Percentiles rank a stretch among this genome's conserved stretches.
These are phyloP conservation scores for Gymnoscelis rufifasciata DNA, from an alignment of 2,888 invertebrate genomes.

Conservation along the genomic window DNA sequence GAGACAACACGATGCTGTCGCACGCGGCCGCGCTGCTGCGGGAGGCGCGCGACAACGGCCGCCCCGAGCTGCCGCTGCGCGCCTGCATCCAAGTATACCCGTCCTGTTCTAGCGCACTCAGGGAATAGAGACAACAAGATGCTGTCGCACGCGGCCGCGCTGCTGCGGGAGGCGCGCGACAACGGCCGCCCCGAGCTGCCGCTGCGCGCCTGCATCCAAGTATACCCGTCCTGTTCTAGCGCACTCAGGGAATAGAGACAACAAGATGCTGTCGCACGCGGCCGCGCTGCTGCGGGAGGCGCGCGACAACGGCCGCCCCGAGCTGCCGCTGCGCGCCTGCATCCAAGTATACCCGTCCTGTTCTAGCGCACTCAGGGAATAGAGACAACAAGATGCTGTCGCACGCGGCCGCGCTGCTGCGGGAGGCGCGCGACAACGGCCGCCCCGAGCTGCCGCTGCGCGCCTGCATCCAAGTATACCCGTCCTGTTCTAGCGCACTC, in stretches of 20 bases:
- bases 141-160: constrained; percentile 67
- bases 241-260: too few relatives aligned
- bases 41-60: constrained; percentile 56
- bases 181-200: constrained; percentile 60
- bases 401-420: too few relatives aligned
- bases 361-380: too few relatives aligned
- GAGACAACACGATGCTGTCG: constrained; percentile 73
- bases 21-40: constrained; percentile 68
- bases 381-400: too few relatives aligned
- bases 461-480: too few relatives aligned
- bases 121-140: constrained; percentile 77
- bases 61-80: constrained; percentile 64
- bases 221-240: too few relatives aligned
- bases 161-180: constrained; percentile 62
- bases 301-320: constrained; percentile 52
- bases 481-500: too few relatives aligned
- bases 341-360: too few relatives aligned
- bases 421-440: too few relatives aligned
- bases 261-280: constrained; percentile 73
- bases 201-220: constrained; percentile 64
- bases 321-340: constrained; percentile 61
- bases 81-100: constrained; percentile 63
- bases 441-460: too few relatives aligned
- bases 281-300: constrained; percentile 66
- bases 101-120: too few relatives aligned